Base-by-base conservation (phyloP, 1,140 invertebrate genomes). In the Calosoma granatense region DNA sequence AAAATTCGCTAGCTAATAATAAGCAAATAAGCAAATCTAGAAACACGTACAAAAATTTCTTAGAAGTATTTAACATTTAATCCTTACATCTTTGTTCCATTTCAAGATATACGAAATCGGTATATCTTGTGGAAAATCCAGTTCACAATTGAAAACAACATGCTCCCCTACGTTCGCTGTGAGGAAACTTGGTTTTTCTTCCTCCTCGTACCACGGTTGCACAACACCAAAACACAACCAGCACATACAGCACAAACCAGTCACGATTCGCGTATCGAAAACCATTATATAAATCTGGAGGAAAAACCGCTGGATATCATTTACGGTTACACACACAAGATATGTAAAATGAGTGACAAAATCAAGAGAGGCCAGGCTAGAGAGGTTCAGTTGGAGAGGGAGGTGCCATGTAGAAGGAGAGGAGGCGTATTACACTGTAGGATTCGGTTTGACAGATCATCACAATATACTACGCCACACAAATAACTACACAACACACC, bases 51-150 rank as follows among this genome's bases (percentile, higher is more conserved):
- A n/a, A n/a, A n/a, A n/a, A n/a, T n/a, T n/a, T n/a, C n/a, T n/a
- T n/a, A n/a, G n/a, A n/a, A n/a, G n/a, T n/a, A n/a, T n/a, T n/a
- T n/a, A n/a, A n/a, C n/a, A n/a, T n/a, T n/a, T n/a, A n/a, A n/a
- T n/a, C 80, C 83, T 86, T 77, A 94, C 92, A 65, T 90, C 86
- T 75, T 91, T 93, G 69, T 88, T 89, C 91, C 92, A 96, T 68
- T 90, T 83, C 22, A 96, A 80, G 61, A 90, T 83, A 71, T 95
- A 94, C 14, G 91, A 90, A 65, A 93, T 92, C 57, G 85, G 82
- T 62, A 86, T 84, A 61, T 85, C 85, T 65, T 91, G 88, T 11
- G 92, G 92, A 72, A 92, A 94, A 70, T 93, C 87, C 60, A 96
- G 81, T 65, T 87, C 84, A 74, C 93, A 96, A 77, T 91, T 87